A percentile compares a stretch with the other conserved stretches of the same genome.
Conservation (phyloP, 2,113 vertebrate genomes). For the Nycticebus coucang region DNA sequence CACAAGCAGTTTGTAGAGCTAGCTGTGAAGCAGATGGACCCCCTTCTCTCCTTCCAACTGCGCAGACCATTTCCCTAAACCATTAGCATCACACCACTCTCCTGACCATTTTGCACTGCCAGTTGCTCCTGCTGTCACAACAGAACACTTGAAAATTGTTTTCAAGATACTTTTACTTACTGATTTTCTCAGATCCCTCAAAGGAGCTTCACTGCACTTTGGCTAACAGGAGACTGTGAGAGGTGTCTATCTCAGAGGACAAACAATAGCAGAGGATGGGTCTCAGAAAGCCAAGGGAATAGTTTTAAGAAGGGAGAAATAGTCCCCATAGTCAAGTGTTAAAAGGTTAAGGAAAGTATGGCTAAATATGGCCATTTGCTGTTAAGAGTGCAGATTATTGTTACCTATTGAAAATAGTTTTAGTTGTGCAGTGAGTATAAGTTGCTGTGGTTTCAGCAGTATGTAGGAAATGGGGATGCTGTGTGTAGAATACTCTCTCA, state of each 20-base stretch:
- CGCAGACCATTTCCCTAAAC: conserved; percentile 29
- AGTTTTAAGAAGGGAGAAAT: not conserved
- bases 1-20: not conserved
- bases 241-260: not conserved
- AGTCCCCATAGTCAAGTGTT: not conserved
- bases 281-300: not conserved
- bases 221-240: not conserved
- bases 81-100: conserved; percentile 32
- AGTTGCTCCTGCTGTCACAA: conserved; percentile 19
- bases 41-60: not conserved
- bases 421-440: not conserved
- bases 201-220: not conserved
- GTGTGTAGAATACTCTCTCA: not conserved
- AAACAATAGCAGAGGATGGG: not conserved
- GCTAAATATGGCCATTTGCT: not conserved
- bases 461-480: not conserved
- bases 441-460: not conserved
- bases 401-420: not conserved
- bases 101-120: not conserved
- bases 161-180: conserved; percentile 20
- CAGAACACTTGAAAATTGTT: not conserved
- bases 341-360: not conserved
- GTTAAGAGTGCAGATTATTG: not conserved
- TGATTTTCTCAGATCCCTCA: not conserved
- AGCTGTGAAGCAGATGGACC: conserved; percentile 44